Evolutionary conservation across 2,888 invertebrate genomes (phyloP).

Genomic region (Agrenia bidenticulata): DNA sequence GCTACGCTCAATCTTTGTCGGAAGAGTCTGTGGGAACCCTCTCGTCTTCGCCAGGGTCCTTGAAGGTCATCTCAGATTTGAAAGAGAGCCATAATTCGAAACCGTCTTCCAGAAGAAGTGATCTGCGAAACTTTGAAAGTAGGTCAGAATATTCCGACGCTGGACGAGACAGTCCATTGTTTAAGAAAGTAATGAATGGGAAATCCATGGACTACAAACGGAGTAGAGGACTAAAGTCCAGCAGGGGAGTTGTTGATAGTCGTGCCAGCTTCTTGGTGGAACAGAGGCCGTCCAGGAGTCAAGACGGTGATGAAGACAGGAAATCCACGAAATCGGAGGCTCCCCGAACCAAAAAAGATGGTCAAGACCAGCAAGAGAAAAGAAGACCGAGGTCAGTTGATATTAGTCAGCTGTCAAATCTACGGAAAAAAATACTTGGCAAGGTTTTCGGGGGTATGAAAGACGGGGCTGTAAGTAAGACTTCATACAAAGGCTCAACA

Average conservation of each 20-base stretch:
- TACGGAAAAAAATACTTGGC: conserved; percentile 29
- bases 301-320: conserved; percentile 6
- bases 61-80: background rate
- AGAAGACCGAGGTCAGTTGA: conserved; percentile 38
- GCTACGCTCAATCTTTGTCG: background rate
- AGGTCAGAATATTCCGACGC: conserved; percentile 1
- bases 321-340: background rate
- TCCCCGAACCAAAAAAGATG: background rate
- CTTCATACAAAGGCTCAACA: background rate
- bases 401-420: conserved; percentile 32
- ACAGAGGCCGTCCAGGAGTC: conserved; percentile 12
- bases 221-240: background rate
- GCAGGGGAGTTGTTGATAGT: conserved; percentile 2
- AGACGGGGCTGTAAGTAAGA: background rate
- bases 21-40: background rate
- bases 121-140: background rate
- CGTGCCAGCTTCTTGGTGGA: conserved; percentile 17
- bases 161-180: background rate
- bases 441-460: background rate
- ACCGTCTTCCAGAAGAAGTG: background rate
- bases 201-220: no score
- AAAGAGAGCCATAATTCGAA: background rate
- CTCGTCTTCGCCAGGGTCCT: background rate
- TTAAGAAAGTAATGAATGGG: no score
- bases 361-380: conserved; percentile 7